Percentiles rank a stretch among this genome's conserved stretches.
Conservation (phyloP, 2,888 invertebrate species). For the Branchinecta sandiegonensis region DNA sequence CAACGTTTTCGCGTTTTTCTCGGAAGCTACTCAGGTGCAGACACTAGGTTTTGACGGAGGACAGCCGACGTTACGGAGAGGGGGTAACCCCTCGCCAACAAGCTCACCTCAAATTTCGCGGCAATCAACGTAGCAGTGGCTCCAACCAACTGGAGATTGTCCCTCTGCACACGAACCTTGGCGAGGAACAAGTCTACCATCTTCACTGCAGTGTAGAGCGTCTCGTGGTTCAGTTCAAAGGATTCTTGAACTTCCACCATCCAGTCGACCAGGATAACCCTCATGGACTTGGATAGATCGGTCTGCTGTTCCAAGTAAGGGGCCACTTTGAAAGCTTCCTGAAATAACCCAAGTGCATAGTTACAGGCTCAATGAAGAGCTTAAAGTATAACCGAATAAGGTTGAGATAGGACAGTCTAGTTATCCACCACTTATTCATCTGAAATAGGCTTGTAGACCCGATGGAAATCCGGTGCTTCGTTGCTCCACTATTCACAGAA, state of each 20-base stretch:
- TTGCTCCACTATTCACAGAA: no score
- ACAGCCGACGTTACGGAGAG: no score
- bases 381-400: no score
- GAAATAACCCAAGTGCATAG: constrained; percentile 30
- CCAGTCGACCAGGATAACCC: constrained; percentile 92
- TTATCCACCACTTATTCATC: no score
- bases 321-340: constrained; percentile 52
- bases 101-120: constrained; percentile 83
- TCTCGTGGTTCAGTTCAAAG: constrained; percentile 96
- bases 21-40: no score
- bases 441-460: no score
- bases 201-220: constrained; percentile 89
- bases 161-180: constrained; percentile 48
- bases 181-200: constrained; percentile 77
- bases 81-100: no score
- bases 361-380: no score
- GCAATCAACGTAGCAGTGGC: constrained; percentile 84
- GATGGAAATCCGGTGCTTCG: no score
- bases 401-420: no score
- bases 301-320: constrained; percentile 70
- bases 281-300: constrained; percentile 69
- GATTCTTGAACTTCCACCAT: constrained; percentile 96
- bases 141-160: constrained; percentile 77
- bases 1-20: no score
- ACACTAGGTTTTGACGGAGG: no score